These are phyloP conservation scores for cattle (Bos taurus) DNA, from an alignment of 2,113 vertebrate species.

Conservation along the genomic window ARS-UCD2.0 NC_037339.1:35316001-35316500, in stretches of 20 bases:
- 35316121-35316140: not conserved
- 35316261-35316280: not conserved
- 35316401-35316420: not conserved
- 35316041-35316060: not conserved
- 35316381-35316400: not conserved
- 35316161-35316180: not conserved
- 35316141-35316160: not conserved
- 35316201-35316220: not conserved
- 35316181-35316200: not conserved
- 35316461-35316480: not conserved
- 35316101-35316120: not conserved
- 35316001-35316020: not conserved
- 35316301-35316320: not conserved
- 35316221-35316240: not conserved
- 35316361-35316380: not conserved
- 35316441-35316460: not conserved
- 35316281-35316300: not conserved
- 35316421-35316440: not conserved
- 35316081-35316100: not conserved
- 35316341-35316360: not conserved
- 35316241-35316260: not conserved
- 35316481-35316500: not conserved
- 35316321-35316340: not conserved
- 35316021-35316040: not conserved
- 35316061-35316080: accelerated